These are phyloP conservation scores for Poeciliopsis gracilis DNA, from an alignment of 2,797 vertebrate species.

Conservation along the genomic window DNA sequence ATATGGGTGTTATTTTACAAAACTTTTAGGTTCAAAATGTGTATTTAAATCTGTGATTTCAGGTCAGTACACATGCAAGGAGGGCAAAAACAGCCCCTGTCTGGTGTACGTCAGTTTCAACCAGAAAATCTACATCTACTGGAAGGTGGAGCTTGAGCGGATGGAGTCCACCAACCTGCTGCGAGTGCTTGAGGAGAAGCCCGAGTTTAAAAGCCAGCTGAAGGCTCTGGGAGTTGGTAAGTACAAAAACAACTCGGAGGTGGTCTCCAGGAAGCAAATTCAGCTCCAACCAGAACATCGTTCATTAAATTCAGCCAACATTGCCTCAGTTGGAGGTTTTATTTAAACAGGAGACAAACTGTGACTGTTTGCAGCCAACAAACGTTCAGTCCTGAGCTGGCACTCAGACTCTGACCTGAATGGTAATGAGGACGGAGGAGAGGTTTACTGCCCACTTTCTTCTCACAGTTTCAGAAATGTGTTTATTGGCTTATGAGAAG, in stretches of 20 bases:
- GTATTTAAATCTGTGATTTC: conserved; percentile 20
- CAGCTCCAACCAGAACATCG: not conserved
- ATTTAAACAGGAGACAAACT: conserved; percentile 21
- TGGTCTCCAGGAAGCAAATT: not conserved
- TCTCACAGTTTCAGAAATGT: not conserved
- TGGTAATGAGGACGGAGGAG: conserved; percentile 16
- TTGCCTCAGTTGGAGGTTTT: conserved; percentile 5
- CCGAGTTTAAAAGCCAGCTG: conserved; percentile 82
- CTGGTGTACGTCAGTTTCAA: conserved; percentile 96
- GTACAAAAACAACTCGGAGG: conserved; percentile 38
- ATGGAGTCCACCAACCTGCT: conserved; percentile 96
- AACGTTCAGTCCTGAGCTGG: not conserved
- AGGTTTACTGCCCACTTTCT: conserved; percentile 3
- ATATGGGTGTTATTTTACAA: not conserved
- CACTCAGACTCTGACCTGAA: conserved; percentile 33
- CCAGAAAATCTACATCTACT: conserved; percentile 97
- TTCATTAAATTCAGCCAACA: conserved; percentile 5
- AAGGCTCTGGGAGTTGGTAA: conserved; percentile 86
- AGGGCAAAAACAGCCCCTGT: conserved; percentile 91
- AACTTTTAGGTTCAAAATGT: conserved; percentile 27
- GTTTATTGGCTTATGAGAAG: not conserved
- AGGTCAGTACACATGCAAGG: conserved; percentile 97
- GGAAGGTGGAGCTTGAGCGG: conserved; percentile 93
- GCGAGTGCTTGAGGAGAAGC: conserved; percentile 86
- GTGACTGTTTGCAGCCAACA: conserved; percentile 16